Conservation (phyloP, 2,797 vertebrate species). For the Aplochiton taeniatus region DNA sequence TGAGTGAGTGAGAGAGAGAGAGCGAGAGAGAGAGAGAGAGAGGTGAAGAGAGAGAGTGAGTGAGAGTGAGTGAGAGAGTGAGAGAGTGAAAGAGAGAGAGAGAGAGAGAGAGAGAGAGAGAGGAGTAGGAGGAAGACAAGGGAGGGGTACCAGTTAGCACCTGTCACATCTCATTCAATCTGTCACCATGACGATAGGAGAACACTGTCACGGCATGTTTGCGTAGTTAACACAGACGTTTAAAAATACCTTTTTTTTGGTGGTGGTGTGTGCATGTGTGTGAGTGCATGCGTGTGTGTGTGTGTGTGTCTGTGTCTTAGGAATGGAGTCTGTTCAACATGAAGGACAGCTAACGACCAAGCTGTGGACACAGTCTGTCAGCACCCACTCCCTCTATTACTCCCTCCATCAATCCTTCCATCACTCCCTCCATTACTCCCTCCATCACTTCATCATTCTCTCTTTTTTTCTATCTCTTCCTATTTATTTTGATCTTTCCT, state of each 20-base stretch:
- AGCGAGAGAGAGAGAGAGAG: not conserved
- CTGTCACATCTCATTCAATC: slow-evolving; percentile 19
- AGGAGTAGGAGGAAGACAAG: not conserved
- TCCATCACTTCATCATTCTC: slow-evolving; percentile 22
- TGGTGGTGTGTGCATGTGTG: too few relatives aligned
- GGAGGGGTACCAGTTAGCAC: slow-evolving; percentile 36
- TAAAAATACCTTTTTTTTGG: too few relatives aligned
- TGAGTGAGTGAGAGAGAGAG: too few relatives aligned
- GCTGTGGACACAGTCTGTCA: too few relatives aligned
- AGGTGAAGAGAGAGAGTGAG: not conserved
- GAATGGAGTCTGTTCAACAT: too few relatives aligned
- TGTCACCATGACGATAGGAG: not conserved
- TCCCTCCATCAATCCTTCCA: too few relatives aligned
- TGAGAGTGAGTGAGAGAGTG: not conserved
- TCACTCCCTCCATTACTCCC: not conserved
- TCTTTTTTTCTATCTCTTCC: not conserved
- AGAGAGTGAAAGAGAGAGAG: slow-evolving; percentile 12
- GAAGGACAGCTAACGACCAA: too few relatives aligned
- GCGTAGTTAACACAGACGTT: too few relatives aligned
- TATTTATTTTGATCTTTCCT: too few relatives aligned
- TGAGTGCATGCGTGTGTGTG: too few relatives aligned
- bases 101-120: slow-evolving; percentile 34
- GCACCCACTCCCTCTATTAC: too few relatives aligned
- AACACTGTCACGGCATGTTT: not conserved
- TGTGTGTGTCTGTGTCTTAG: slow-evolving; percentile 46